phyloP scores from a whole-genome alignment of 1,140 invertebrate species.

The Lordiphosa stackelbergi region DNA sequence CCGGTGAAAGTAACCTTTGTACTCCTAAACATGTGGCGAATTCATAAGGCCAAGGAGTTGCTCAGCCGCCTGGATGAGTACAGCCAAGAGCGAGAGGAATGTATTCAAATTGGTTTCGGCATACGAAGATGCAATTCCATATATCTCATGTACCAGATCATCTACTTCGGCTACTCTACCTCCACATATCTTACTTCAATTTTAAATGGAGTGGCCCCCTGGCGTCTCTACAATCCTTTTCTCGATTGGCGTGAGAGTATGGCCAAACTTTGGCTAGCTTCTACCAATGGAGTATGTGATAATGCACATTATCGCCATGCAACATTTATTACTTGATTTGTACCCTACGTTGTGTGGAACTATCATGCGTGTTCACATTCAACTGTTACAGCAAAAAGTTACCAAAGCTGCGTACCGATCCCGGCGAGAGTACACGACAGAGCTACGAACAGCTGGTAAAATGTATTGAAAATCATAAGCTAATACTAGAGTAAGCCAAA shows the following conservation, averaged over 20 bases:
- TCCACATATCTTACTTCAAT: conserved; percentile 12
- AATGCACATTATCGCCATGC: conserved; percentile 1
- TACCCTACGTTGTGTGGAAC: conserved; percentile 28
- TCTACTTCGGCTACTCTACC: conserved; percentile 19
- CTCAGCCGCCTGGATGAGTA: conserved; percentile 28
- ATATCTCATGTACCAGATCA: conserved; percentile 18
- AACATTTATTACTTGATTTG: conserved; percentile 18
- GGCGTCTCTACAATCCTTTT: conserved; percentile 37
- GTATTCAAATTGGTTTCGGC: conserved; percentile 19
- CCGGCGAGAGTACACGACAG: conserved; percentile 12
- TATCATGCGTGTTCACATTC: conserved; percentile 22
- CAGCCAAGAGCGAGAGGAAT: conserved; percentile 7
- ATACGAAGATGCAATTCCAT: conserved; percentile 26
- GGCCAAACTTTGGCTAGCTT: conserved; percentile 10
- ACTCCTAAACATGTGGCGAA: conserved; percentile 6
- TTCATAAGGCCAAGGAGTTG: conserved; percentile 12
- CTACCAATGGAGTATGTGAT: conserved; percentile 11
- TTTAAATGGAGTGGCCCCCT: conserved; percentile 13
- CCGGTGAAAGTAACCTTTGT: conserved; percentile 13
- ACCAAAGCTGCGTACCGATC: conserved; percentile 23
- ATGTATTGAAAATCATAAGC: conserved; percentile 43
- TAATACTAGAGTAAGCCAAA: conserved; percentile 1
- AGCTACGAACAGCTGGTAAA: conserved; percentile 22
- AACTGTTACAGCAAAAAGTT: conserved; percentile 19
- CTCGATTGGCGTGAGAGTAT: conserved; percentile 27